Percentiles rank a stretch among this genome's conserved stretches.
Evolutionary conservation across 1,140 invertebrate species (phyloP).

Genomic region (Hypsibius dujardini): DNA sequence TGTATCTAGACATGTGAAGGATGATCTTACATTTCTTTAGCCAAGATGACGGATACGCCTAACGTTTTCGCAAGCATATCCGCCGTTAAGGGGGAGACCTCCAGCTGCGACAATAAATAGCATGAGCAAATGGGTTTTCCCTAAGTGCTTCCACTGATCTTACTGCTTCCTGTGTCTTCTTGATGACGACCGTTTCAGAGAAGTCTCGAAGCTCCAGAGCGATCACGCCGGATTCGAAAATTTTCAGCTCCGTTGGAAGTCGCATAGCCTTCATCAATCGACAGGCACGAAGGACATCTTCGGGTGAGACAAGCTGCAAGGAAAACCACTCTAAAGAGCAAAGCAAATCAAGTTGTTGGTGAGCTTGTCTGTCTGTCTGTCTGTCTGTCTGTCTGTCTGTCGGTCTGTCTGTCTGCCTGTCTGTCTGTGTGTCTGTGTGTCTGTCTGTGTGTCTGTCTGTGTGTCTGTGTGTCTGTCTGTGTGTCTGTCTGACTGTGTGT

Average conservation of each 20-base stretch:
- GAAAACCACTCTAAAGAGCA: conserved; percentile 12
- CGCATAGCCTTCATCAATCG: conserved; percentile 42
- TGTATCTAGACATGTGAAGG: not conserved
- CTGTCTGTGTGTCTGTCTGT: no score
- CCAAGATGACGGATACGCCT: conserved; percentile 67
- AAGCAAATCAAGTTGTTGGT: no score
- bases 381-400: no score
- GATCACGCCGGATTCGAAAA: conserved; percentile 74
- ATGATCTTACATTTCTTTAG: conserved; percentile 49
- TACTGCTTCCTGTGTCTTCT: conserved; percentile 51
- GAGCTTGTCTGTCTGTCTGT: no score
- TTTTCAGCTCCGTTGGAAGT: conserved; percentile 47
- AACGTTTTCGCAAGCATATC: conserved; percentile 62
- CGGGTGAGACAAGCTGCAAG: conserved; percentile 70
- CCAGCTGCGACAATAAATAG: conserved; percentile 43
- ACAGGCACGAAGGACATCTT: conserved; percentile 82
- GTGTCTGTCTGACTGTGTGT: no score
- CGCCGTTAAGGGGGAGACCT: conserved; percentile 53
- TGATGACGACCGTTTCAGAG: conserved; percentile 54
- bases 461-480: no score
- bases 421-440: no score
- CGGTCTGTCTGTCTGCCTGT: no score
- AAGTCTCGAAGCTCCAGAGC: conserved; percentile 63
- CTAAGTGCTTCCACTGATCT: conserved; percentile 24
- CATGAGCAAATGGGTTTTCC: conserved; percentile 14